These are phyloP conservation scores for Drosophila dives DNA, from an alignment of 2,888 invertebrate species.

Conservation along the genomic window DNA sequence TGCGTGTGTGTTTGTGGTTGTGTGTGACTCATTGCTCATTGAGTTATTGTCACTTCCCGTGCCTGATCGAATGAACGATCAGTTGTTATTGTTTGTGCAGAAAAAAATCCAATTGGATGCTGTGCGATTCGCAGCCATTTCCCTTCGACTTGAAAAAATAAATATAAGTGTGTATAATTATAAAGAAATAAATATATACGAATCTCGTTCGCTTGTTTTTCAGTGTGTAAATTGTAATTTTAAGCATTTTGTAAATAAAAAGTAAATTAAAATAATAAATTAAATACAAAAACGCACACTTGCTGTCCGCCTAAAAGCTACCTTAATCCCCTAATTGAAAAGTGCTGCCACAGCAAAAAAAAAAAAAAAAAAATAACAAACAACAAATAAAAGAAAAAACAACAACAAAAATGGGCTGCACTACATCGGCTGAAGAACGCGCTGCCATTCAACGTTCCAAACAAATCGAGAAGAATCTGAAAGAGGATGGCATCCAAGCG, in stretches of 20 bases:
- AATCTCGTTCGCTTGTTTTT: conserved; percentile 24
- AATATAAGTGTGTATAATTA: conserved; percentile 1
- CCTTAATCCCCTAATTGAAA: conserved; percentile 37
- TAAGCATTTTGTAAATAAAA: conserved; percentile 54
- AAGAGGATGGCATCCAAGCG: conserved; percentile 99
- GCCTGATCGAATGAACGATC: conserved; percentile 39
- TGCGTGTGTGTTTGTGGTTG: background rate
- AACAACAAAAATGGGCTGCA: conserved; percentile 95
- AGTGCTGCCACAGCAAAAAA: conserved; percentile 55
- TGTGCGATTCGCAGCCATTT: conserved; percentile 37
- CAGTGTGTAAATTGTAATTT: conserved; percentile 59
- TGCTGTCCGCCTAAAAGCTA: conserved; percentile 26
- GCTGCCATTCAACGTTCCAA: conserved; percentile 98
- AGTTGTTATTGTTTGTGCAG: conserved; percentile 59
- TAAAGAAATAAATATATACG: conserved; percentile 7
- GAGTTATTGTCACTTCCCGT: conserved; percentile 56
- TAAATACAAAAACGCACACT: conserved; percentile 23
- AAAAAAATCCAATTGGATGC: conserved; percentile 54
- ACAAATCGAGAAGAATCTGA: conserved; percentile 98
- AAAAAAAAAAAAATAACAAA: conserved; percentile 27
- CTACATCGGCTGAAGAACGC: conserved; percentile 99
- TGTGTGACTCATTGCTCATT: conserved; percentile 48
- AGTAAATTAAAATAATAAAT: conserved; percentile 20
- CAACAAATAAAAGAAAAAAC: conserved; percentile 18
- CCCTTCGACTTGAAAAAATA: conserved; percentile 6